Evolutionary conservation across 2,888 invertebrate genomes (phyloP).

Genomic region (Drosophila subsilvestris): DNA sequence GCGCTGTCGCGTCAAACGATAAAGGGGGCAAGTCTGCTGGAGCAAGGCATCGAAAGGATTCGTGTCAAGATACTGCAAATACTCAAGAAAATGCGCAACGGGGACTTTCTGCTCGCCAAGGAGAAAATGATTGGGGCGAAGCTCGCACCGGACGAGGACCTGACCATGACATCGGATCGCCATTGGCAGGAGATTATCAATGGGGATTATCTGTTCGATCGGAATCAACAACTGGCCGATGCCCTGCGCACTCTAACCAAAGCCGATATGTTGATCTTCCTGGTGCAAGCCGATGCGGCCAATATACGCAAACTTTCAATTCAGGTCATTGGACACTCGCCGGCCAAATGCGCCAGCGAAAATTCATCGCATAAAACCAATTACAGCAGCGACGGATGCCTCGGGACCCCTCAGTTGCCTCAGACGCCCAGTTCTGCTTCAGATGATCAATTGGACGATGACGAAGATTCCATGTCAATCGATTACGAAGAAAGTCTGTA

Average conservation of each 20-base stretch:
- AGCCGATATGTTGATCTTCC: constrained; percentile 79
- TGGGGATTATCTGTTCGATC: constrained; percentile 91
- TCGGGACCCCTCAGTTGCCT: neutral
- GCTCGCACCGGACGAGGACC: constrained; percentile 89
- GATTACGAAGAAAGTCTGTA: constrained; percentile 53
- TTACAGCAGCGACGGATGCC: neutral
- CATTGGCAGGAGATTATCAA: constrained; percentile 92
- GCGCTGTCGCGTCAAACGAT: constrained; percentile 92
- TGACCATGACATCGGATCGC: constrained; percentile 90
- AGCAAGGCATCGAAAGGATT: constrained; percentile 90
- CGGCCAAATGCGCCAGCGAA: constrained; percentile 16
- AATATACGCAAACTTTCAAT: constrained; percentile 82
- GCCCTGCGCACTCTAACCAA: constrained; percentile 75
- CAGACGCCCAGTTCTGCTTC: neutral
- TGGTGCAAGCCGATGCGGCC: constrained; percentile 74
- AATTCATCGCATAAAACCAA: neutral
- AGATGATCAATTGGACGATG: too few species aligned
- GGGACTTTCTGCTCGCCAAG: constrained; percentile 87
- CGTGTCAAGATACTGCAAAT: constrained; percentile 87
- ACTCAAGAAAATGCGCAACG: constrained; percentile 86
- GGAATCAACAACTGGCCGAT: constrained; percentile 88
- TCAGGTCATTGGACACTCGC: constrained; percentile 79
- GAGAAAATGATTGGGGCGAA: constrained; percentile 90
- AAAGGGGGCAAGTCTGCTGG: constrained; percentile 88
- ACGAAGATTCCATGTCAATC: neutral